Evolutionary conservation across 2,113 vertebrate genomes (phyloP), one percentile per base, ranked within the genome.

Genomic region (Fulica atra): DNA sequence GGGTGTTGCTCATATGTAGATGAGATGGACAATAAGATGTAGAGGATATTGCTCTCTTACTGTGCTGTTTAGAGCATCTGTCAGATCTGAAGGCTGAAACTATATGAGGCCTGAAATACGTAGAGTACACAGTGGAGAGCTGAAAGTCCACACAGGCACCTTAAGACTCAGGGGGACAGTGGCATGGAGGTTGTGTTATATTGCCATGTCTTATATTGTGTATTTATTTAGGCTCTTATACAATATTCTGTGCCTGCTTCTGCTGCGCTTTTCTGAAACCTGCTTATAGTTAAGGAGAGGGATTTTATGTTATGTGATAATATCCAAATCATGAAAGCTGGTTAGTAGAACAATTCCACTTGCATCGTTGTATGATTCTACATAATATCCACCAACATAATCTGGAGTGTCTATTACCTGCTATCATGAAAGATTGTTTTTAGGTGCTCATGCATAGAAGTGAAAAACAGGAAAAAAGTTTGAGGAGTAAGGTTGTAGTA

Each of bases 151-250:
- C 19, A 33, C 11, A 69, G 31, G n/a, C 3, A 4, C 57, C 56
- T 79, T 3, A 24, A 44, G 29, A 13, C 57, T 61, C 63, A 87
- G 33, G 48, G 48, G 63, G 40, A 77, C 31, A 48, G 28, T 33
- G 51, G 40, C 0, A 0, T 36, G 11, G 28, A 61, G 46, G 23
- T 74, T 7, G 12, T 51, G 29, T 33, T 72, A 28, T 26, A 16
- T 56, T 72, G 77, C 54, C 7, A 65, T 91, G 35, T 29, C 35
- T 56, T 90, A 15, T 24, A n/a, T 20, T 88, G 28, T 16, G 13
- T 0, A 0, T 65, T 80, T 64, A 33, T 70, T 35, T 64, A 59
- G 56, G 44, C 29, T 42, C 7, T 70, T 59, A 5, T 9, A 9
- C 17, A 7, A 3, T 36, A 23, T 24, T 80, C 36, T 21, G 16